Conservation (phyloP, 1,140 invertebrate genomes). For the Drosophila truncata region DNA sequence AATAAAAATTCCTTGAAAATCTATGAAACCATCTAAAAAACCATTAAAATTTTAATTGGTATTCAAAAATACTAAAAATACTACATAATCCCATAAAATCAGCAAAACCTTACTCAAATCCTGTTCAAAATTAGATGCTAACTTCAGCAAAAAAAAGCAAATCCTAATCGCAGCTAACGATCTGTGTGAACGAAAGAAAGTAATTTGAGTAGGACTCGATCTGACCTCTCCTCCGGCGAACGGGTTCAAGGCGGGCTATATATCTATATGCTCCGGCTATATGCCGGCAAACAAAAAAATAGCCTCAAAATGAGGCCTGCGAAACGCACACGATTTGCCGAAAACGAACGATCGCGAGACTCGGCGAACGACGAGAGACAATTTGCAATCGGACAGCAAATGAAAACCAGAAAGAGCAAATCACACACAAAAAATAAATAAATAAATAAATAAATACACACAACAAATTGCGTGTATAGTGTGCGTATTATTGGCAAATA, state of each 20-base stretch:
- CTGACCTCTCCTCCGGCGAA: constrained; percentile 2
- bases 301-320: constrained; percentile 58
- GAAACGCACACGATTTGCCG: constrained; percentile 59
- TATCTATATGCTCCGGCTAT: background rate
- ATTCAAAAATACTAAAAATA: background rate
- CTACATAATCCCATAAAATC: background rate
- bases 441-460: constrained; percentile 9
- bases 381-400: constrained; percentile 77
- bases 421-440: constrained; percentile 18
- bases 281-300: constrained; percentile 23
- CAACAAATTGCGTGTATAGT: constrained; percentile 76
- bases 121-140: background rate
- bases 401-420: constrained; percentile 72
- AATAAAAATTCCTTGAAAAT: background rate
- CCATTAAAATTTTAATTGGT: background rate
- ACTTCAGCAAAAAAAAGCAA: background rate
- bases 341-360: constrained; percentile 42
- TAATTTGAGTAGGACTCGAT: background rate
- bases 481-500: constrained; percentile 45
- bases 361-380: constrained; percentile 72
- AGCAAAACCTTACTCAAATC: background rate
- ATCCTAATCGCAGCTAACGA: constrained; percentile 2
- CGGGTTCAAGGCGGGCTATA: constrained; percentile 55
- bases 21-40: background rate
- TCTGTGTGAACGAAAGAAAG: constrained; percentile 17